These are phyloP conservation scores for Drosophila busckii DNA, from an alignment of 1,140 invertebrate genomes.

Conservation along the genomic window DNA sequence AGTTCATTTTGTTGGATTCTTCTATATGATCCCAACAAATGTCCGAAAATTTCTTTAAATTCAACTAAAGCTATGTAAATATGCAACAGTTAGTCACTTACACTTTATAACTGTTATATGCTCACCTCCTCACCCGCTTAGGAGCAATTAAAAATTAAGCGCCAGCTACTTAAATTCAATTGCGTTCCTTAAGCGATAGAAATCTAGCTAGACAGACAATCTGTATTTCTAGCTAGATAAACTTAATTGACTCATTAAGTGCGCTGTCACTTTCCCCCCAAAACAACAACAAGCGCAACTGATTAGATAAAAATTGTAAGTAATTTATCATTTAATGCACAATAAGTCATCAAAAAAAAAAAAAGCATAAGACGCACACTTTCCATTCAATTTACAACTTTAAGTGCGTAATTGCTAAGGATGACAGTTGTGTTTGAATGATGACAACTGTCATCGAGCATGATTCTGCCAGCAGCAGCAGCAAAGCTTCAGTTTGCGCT, in stretches of 20 bases:
- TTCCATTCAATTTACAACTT: neutral
- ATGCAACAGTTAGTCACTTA: no score
- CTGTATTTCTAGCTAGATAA: slow-evolving; percentile 29
- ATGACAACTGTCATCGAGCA: no score
- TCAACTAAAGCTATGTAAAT: no score
- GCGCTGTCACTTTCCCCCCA: slow-evolving; percentile 38
- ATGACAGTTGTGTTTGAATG: no score
- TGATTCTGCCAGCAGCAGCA: no score
- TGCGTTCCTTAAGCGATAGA: slow-evolving; percentile 32
- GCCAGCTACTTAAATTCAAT: slow-evolving; percentile 25
- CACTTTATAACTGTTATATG: slow-evolving; percentile 5
- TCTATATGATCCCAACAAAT: no score
- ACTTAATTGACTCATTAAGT: slow-evolving; percentile 62
- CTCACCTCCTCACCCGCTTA: neutral
- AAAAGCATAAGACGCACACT: slow-evolving; percentile 6
- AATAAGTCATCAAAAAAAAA: slow-evolving; percentile 14
- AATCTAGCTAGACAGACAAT: slow-evolving; percentile 33
- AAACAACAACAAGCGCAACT: slow-evolving; percentile 9
- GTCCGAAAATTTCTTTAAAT: no score
- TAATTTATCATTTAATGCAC: slow-evolving; percentile 44
- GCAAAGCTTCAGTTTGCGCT: no score
- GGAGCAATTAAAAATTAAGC: slow-evolving; percentile 24
- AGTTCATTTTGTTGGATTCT: no score
- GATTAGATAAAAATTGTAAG: slow-evolving; percentile 60
- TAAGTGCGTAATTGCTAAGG: slow-evolving; percentile 29